These are phyloP conservation scores for Pterophyllum scalare DNA, from an alignment of 2,113 vertebrate species.

Conservation along the genomic window DNA sequence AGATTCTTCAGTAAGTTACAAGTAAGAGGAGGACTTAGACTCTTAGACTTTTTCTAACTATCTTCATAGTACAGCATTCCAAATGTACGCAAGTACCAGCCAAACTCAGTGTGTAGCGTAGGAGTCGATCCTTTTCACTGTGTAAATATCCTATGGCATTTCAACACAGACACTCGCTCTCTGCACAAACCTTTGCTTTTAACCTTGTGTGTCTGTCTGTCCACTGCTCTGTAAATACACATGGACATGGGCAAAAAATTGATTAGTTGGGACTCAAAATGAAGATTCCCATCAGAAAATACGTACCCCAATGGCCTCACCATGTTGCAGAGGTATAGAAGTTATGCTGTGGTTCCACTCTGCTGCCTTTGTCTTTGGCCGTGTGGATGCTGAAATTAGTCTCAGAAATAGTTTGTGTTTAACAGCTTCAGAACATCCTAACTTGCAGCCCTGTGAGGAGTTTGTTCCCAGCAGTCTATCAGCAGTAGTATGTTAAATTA, in stretches of 20 bases:
- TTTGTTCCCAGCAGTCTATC: not conserved
- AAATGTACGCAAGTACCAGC: conserved; percentile 61
- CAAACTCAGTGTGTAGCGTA: conserved; percentile 72
- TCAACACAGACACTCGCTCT: conserved; percentile 36
- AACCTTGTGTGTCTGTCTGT: conserved; percentile 53
- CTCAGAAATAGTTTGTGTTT: not conserved
- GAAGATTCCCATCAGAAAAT: not conserved
- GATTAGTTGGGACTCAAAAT: not conserved
- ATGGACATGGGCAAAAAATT: not conserved
- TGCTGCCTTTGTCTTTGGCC: conserved; percentile 33
- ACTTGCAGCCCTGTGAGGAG: not conserved
- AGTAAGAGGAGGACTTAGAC: conserved; percentile 33
- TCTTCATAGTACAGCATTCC: conserved; percentile 60
- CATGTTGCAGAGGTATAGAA: not conserved
- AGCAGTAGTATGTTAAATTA: not conserved
- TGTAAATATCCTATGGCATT: conserved; percentile 64
- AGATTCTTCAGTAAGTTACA: conserved; percentile 47
- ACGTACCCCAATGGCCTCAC: not conserved
- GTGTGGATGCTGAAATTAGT: not conserved
- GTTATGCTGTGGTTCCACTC: not conserved
- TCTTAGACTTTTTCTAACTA: conserved; percentile 54
- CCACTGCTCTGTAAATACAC: conserved; percentile 45
- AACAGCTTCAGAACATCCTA: not conserved
- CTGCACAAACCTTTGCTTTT: conserved; percentile 53
- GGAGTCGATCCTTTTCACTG: conserved; percentile 46